Conservation (phyloP, 1,140 invertebrate genomes). For the Propsilocerus akamusi region DNA sequence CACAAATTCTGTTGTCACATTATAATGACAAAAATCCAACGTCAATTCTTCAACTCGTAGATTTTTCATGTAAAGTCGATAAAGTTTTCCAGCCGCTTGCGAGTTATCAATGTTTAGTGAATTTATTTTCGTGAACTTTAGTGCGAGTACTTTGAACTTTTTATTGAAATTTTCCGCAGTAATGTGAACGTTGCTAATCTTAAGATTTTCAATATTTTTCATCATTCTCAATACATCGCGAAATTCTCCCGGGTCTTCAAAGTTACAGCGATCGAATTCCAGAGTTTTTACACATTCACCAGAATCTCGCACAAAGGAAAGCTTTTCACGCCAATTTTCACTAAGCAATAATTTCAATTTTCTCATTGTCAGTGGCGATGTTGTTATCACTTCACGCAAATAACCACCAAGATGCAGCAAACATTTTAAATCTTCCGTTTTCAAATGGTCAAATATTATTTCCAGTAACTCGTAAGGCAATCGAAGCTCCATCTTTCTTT, state of each 20-base stretch:
- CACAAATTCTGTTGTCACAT: background rate
- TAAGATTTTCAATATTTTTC: background rate
- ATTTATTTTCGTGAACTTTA: background rate
- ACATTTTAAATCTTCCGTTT: background rate
- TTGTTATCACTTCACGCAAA: background rate
- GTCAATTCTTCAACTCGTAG: background rate
- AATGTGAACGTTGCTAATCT: background rate
- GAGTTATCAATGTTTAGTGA: background rate
- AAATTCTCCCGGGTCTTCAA: background rate
- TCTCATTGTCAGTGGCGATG: background rate
- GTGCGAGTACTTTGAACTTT: background rate
- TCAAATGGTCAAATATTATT: background rate
- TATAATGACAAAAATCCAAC: background rate
- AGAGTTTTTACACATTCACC: background rate
- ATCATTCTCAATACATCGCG: background rate
- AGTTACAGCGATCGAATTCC: background rate
- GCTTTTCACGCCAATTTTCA: background rate
- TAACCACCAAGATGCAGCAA: background rate
- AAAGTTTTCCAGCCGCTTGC: background rate
- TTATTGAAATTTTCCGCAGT: background rate
- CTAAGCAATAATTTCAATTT: background rate
- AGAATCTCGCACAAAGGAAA: background rate
- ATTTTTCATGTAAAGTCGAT: background rate
- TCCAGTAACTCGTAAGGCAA: background rate
- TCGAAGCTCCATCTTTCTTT: background rate